Evolutionary conservation across 1,140 invertebrate species (phyloP).

Genomic region (Drosophila ironensis): DNA sequence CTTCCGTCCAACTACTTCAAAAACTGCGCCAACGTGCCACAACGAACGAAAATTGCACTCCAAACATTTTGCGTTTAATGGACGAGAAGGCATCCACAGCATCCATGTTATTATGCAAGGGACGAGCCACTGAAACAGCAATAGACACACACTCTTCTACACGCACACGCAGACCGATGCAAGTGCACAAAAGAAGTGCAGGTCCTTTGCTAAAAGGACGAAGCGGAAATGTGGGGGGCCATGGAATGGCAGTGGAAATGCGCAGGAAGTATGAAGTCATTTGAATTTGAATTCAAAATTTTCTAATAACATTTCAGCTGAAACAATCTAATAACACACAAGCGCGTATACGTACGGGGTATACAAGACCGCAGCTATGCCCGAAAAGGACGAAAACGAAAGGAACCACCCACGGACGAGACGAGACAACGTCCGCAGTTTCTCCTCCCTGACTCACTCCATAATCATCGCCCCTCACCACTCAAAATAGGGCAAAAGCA

Average conservation of each 20-base stretch:
- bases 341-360: neutral
- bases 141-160: neutral
- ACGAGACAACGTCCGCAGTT: constrained; percentile 33
- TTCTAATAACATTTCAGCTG: constrained; percentile 78
- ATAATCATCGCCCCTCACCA: neutral
- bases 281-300: constrained; percentile 80
- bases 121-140: constrained; percentile 2
- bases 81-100: constrained; percentile 56
- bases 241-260: constrained; percentile 7
- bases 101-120: constrained; percentile 51
- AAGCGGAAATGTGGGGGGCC: neutral
- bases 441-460: constrained; percentile 23
- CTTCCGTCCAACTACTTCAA: neutral
- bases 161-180: constrained; percentile 10
- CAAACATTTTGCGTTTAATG: constrained; percentile 67
- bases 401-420: constrained; percentile 52
- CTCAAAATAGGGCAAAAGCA: constrained; percentile 52
- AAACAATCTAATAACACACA: constrained; percentile 75
- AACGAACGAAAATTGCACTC: constrained; percentile 58
- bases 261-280: constrained; percentile 70
- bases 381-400: constrained; percentile 65
- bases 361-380: constrained; percentile 30
- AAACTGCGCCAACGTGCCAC: constrained; percentile 37
- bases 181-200: constrained; percentile 58
- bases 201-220: constrained; percentile 31